Evolutionary conservation across 2,888 invertebrate species (phyloP), one percentile per base, ranked within the genome.

Genomic region (Harpalus rufipes): DNA sequence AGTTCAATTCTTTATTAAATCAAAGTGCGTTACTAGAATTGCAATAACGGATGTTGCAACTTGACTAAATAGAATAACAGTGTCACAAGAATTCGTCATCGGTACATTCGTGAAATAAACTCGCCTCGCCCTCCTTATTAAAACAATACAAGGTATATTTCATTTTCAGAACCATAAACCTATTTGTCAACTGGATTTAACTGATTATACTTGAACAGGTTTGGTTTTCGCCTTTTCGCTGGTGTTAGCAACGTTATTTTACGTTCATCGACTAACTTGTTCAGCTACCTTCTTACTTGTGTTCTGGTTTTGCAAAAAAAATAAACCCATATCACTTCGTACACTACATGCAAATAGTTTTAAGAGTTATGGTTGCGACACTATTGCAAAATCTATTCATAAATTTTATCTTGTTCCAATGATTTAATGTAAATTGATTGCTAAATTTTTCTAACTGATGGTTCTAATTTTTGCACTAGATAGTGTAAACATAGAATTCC

Each of bases 31-130:
- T 39, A 41, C 39, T 16, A 44, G 72, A 74, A 74, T 44, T 74
- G 72, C 72, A 44, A 74, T 74, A 44, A 74, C 41, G 72, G 72
- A 44, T 74, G 72, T 74, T 74, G 72, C 18, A 74, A 74, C 72
- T 74, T 44, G n/a, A 44, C 72, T 72, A 44, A 72, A 72, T 72
- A 72, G 21, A 44, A 74, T 74, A 74, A 74, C 44, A 74, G 72
- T 74, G 72, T 74, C 72, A 68, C 68, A 74, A 74, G 72, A 51
- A 74, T 74, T 74, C 72, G 72, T 74, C 72, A 74, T 74, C 41
- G 44, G 44, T 74, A 44, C 44, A 74, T 74, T 44, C 72, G 72
- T 44, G 44, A 74, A 74, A 74, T 74, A 74, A 74, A 74, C 41
- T 44, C 14, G 72, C 72, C 72, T 44, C 72, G 44, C 72, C 72